Percentiles rank a stretch among this genome's conserved stretches.
These are phyloP conservation scores for Heliconius ethilla DNA, from an alignment of 2,888 invertebrate genomes.

Conservation along the genomic window DNA sequence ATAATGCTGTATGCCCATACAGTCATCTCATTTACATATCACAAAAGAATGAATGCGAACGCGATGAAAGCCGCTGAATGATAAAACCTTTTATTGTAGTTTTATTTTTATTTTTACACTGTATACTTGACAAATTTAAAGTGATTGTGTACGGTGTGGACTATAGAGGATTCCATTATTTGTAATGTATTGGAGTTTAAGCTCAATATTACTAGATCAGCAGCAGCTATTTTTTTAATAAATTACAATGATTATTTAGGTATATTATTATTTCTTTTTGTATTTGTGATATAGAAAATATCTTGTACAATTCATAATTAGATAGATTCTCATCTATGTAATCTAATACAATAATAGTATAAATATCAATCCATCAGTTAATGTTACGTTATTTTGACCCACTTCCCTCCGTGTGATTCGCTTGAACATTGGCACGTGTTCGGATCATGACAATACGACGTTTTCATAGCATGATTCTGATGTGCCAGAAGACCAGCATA, in stretches of 20 bases:
- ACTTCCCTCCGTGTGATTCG: too few species aligned
- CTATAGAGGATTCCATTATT: not conserved
- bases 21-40: slow-evolving; percentile 31
- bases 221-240: not conserved
- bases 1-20: slow-evolving; percentile 32
- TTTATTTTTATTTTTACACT: slow-evolving; percentile 23
- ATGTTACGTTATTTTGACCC: too few species aligned
- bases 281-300: too few species aligned
- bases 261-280: too few species aligned
- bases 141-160: not conserved
- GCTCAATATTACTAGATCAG: not conserved
- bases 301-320: too few species aligned
- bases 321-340: too few species aligned
- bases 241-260: not conserved
- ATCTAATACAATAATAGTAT: too few species aligned
- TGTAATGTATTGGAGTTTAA: not conserved
- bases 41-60: slow-evolving; percentile 33
- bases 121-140: not conserved
- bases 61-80: slow-evolving; percentile 24
- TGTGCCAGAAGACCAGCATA: too few species aligned
- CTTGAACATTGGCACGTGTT: too few species aligned
- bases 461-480: too few species aligned
- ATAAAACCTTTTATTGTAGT: slow-evolving; percentile 28
- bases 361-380: too few species aligned
- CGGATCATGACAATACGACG: too few species aligned